Conservation (phyloP, 2,113 vertebrate genomes). For the Naja naja region DNA sequence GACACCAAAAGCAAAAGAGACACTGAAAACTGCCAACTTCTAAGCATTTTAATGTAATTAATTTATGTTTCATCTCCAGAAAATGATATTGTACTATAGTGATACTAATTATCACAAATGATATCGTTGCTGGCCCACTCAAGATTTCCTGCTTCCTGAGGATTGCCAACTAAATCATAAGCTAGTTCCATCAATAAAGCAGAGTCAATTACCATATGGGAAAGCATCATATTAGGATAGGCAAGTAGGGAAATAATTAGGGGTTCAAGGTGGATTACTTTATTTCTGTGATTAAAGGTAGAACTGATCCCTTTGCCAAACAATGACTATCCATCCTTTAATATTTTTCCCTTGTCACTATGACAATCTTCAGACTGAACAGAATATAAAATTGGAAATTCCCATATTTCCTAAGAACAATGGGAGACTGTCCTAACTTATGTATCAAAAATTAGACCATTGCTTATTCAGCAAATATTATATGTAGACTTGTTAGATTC, state of each 20-base stretch:
- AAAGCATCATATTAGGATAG: background rate
- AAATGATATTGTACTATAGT: background rate
- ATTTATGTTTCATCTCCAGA: background rate
- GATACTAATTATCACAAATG: background rate
- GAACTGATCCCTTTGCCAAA: background rate
- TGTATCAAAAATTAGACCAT: background rate
- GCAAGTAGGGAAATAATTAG: background rate
- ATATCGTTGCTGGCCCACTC: background rate
- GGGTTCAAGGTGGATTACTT: background rate
- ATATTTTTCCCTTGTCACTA: background rate
- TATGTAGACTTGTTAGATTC: background rate
- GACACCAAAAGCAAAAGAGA: background rate
- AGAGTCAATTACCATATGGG: background rate
- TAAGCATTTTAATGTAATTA: background rate
- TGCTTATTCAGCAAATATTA: background rate
- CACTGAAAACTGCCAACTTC: background rate
- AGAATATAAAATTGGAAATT: background rate
- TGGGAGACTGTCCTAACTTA: background rate
- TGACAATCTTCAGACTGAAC: background rate
- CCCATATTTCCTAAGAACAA: background rate
- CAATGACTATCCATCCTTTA: background rate
- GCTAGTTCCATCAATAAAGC: background rate
- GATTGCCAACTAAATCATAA: background rate
- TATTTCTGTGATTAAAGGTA: background rate
- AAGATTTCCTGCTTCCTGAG: background rate